Base-by-base conservation (phyloP, 1,140 invertebrate species). In the Drosophila miranda region DNA sequence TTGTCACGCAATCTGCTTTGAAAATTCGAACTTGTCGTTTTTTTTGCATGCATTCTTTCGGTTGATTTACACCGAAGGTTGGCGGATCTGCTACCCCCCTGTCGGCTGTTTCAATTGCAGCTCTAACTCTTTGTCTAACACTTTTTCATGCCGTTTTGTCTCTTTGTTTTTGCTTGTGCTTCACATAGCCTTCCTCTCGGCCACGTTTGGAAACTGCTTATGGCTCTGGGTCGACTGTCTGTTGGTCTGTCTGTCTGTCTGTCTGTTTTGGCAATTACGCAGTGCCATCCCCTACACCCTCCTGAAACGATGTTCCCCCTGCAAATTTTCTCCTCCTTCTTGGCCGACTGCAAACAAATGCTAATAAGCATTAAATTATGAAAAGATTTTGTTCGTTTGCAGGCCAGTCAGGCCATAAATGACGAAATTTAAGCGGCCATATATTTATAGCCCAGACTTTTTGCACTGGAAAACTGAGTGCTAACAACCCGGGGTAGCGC, bases 291-390 rank as follows among this genome's bases (percentile, higher is more conserved):
- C 41, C 41, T 19, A 34, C 56, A 28, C 43, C 41, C 41, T 11
- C 21, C 3, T 13, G 19, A 2, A 28, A 8, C 28, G 28, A 28
- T 28, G 6, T 6, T 9, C 4, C 3, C 23, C 30, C 30, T 13
- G 11, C 44, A 48, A 62, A 30, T 49, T 41, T 19, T 38, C 48
- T 26, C 26, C 56, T 34, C 19, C 21, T 46, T 21, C 52, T 45
- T 13, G 57, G 19, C 38, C 50, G 61, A 67, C 46, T 67, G 64
- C 48, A 54, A 68, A 75, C 60, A 84, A 81, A 81, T 84, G 77
- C 81, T 86, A 84, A 84, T 84, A 86, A 84, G 81, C 81, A 86
- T 84, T 86, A 84, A 84, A 86, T 84, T 86, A 84, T 84, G 77
- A 84, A 84, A 86, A 80, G 64, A 78, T 86, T 84, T 74, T 38